Base-by-base conservation (phyloP, 2,888 invertebrate genomes). In the Norana najaformis region DNA sequence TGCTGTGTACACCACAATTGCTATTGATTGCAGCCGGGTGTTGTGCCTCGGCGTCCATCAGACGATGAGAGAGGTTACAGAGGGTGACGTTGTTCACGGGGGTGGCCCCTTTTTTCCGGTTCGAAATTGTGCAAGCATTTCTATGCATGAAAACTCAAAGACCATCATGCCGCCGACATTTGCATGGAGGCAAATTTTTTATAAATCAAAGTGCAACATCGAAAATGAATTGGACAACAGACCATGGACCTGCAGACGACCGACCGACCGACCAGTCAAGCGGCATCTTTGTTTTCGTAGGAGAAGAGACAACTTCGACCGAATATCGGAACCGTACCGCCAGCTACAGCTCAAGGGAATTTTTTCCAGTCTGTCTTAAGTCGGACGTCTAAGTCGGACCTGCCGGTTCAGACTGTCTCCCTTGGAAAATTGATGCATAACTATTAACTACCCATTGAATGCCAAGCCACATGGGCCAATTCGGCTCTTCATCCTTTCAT, bases 161-260 rank as follows among this genome's bases (percentile, higher is more conserved):
- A 8, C 69, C 30, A 30, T n/a, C 69, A 30, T 8, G 11, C 69
- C n/a, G 13, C 69, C 30, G n/a, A n/a, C 69, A 69, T 69, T 69
- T 69, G 69, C 69, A 69, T 69, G 69, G 69, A 30, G 30, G 69
- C 69, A 69, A 69, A 69, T 69, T 30, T 69, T 69, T 69, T 69
- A 69, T 69, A 69, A 69, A 69, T 69, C 69, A 69, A 69, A 69
- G 69, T 69, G 69, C 30, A 69, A 69, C 69, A 69, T 69, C 69
- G 69, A 69, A 69, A 69, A n/a, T 69, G 69, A 69, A 69, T 69
- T 69, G 69, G 69, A 30, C n/a, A 69, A 69, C n/a, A 69, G 69
- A 69, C 69, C 69, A 69, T 69, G 69, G 69, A 69, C n/a, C 69
- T n/a, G 69, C 8, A 69, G 69, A 69, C 69, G 69, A 69, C 69